phyloP scores from a whole-genome alignment of 2,888 invertebrate species.

The Pheosia gnoma region DNA sequence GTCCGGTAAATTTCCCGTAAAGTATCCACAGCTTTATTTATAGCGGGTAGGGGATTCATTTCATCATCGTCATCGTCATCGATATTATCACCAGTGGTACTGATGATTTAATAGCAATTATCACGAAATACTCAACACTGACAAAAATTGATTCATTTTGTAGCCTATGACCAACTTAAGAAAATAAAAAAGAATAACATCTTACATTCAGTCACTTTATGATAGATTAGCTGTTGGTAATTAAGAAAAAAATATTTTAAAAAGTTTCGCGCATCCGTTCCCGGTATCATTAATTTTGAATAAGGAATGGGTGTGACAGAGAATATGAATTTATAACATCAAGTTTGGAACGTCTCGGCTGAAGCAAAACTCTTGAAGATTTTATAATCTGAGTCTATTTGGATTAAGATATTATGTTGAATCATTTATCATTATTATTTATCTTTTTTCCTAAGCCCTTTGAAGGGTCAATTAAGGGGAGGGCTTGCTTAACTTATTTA shows the following conservation, averaged over 20 bases:
- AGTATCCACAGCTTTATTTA: too few species aligned
- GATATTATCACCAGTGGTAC: too few species aligned
- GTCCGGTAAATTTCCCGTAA: too few species aligned
- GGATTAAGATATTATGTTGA: neutral
- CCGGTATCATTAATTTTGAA: slow-evolving; percentile 32
- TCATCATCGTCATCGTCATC: too few species aligned
- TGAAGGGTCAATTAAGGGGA: neutral
- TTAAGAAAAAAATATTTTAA: slow-evolving; percentile 23
- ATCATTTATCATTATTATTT: neutral
- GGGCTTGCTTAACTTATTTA: neutral
- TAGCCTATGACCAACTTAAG: too few species aligned
- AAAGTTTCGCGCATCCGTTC: slow-evolving; percentile 14
- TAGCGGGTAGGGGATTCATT: too few species aligned
- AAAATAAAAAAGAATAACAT: too few species aligned
- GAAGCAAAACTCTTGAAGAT: neutral
- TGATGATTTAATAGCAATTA: too few species aligned
- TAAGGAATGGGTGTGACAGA: slow-evolving; percentile 23
- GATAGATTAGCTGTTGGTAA: slow-evolving; percentile 9
- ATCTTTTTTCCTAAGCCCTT: neutral
- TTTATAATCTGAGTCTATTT: neutral
- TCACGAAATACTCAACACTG: too few species aligned
- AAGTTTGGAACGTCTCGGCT: neutral
- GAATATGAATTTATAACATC: slow-evolving; percentile 22
- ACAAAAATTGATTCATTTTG: too few species aligned
- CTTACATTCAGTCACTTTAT: too few species aligned